Evolutionary conservation across 2,888 invertebrate species (phyloP).

Genomic region (Willowsia nigromaculata): DNA sequence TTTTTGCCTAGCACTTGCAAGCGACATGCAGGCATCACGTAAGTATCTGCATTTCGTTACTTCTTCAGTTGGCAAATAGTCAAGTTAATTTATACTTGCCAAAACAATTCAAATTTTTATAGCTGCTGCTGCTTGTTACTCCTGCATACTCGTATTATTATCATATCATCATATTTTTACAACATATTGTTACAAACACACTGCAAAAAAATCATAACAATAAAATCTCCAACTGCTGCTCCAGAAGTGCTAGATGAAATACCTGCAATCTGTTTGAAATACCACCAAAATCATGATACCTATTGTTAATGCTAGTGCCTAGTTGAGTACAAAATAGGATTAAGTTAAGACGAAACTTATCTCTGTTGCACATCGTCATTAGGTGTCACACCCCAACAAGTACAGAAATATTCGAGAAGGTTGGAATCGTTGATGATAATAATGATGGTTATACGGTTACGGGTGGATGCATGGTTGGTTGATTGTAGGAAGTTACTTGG

Average conservation of each 20-base stretch:
- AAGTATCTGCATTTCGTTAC: background rate
- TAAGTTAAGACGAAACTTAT: background rate
- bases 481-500: background rate
- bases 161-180: constrained; percentile 11
- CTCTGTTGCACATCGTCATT: constrained; percentile 4
- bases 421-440: background rate
- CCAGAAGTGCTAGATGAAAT: background rate
- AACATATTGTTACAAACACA: background rate
- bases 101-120: constrained; percentile 5
- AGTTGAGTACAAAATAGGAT: background rate
- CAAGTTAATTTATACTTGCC: constrained; percentile 48
- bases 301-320: background rate
- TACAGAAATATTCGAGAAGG: background rate
- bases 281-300: background rate
- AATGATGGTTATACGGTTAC: constrained; percentile 16
- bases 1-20: background rate
- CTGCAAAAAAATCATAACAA: background rate
- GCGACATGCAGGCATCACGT: background rate
- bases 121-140: background rate
- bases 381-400: constrained; percentile 51
- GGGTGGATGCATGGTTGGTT: constrained; percentile 22
- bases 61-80: constrained; percentile 32
- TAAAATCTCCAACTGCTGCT: background rate
- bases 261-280: background rate
- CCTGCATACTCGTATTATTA: background rate